Conservation (phyloP, 2,888 invertebrate species). For the Lithophane semibrunnea region DNA sequence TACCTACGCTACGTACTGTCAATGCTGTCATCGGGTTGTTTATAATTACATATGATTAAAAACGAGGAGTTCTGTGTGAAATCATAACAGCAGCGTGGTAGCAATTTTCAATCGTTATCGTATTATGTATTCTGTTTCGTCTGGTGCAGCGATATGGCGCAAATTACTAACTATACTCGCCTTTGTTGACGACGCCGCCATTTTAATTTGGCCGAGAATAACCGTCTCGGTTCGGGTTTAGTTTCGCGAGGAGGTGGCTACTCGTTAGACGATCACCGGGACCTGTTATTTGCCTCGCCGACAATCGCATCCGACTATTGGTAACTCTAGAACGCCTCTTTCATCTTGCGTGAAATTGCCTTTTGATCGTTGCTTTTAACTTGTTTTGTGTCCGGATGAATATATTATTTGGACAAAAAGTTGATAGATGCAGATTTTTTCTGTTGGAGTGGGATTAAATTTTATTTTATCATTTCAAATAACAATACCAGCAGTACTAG, state of each 20-base stretch:
- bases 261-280: slow-evolving; percentile 68
- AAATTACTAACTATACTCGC: slow-evolving; percentile 68
- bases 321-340: slow-evolving; percentile 78
- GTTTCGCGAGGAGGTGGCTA: slow-evolving; percentile 66
- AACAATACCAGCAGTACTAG: slow-evolving; percentile 16
- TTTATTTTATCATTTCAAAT: slow-evolving; percentile 22
- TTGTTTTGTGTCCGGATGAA: slow-evolving; percentile 62
- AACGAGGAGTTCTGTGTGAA: slow-evolving; percentile 31
- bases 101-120: slow-evolving; percentile 71
- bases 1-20: not conserved
- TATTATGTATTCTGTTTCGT: slow-evolving; percentile 66
- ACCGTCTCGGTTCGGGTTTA: slow-evolving; percentile 67
- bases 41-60: slow-evolving; percentile 38
- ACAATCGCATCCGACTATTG: slow-evolving; percentile 72
- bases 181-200: slow-evolving; percentile 78
- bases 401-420: slow-evolving; percentile 65
- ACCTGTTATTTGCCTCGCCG: slow-evolving; percentile 70
- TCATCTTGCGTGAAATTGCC: slow-evolving; percentile 80
- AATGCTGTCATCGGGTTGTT: slow-evolving; percentile 23
- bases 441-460: slow-evolving; percentile 19
- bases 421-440: slow-evolving; percentile 50
- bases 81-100: slow-evolving; percentile 42
- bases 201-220: slow-evolving; percentile 78
- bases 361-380: slow-evolving; percentile 71
- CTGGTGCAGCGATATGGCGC: slow-evolving; percentile 68